phyloP scores from a whole-genome alignment of 2,797 vertebrate genomes.

The Urophycis tenuis region DNA sequence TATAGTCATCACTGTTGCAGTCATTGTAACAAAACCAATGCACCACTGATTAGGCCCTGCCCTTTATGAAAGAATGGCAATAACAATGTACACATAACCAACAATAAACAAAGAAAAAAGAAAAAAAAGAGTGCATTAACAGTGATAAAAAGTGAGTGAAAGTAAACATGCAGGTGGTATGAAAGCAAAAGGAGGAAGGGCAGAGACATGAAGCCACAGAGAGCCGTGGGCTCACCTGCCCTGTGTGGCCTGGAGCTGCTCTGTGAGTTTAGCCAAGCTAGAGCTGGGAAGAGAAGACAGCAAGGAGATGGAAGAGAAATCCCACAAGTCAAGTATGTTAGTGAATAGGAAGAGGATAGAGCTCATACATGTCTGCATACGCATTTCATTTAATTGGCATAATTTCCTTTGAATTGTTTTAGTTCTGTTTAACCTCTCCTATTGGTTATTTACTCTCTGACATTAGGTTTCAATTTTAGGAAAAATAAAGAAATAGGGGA shows the following conservation, averaged over 20 bases:
- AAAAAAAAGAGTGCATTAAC: background rate
- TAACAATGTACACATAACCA: background rate
- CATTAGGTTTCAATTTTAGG: background rate
- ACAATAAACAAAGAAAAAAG: background rate
- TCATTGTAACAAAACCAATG: background rate
- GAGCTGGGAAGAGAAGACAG: conserved; percentile 56
- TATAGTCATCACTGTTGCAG: background rate
- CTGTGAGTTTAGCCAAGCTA: conserved; percentile 75
- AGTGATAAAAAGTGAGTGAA: background rate
- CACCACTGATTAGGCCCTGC: background rate
- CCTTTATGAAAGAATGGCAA: background rate
- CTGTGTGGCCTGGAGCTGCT: conserved; percentile 77
- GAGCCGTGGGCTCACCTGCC: conserved; percentile 68
- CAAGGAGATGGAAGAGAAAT: conserved; percentile 15
- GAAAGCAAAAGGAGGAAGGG: background rate
- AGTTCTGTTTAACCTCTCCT: background rate
- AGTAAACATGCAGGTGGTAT: background rate
- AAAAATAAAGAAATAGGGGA: too few species aligned
- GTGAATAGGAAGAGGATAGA: conserved; percentile 11
- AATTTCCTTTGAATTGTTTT: background rate
- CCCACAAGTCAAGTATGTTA: conserved; percentile 22
- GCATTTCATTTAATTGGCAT: background rate
- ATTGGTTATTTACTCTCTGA: background rate
- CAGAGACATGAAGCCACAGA: conserved; percentile 39
- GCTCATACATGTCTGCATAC: background rate